Evolutionary conservation across 2,797 vertebrate species (phyloP).

Genomic region (Gymnocypris eckloni): DNA sequence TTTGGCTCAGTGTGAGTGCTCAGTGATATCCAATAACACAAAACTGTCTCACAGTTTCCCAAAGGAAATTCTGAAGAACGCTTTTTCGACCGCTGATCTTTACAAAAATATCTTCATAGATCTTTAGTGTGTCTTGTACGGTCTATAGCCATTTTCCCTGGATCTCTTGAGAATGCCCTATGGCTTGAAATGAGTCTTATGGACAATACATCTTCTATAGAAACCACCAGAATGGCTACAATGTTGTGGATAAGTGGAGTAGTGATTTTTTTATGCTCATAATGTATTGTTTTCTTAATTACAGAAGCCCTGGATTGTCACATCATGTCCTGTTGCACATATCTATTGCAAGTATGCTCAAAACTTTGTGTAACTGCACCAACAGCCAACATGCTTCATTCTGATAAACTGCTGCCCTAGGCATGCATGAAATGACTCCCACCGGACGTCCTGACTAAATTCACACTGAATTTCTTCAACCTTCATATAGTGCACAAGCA

Average conservation of each 20-base stretch:
- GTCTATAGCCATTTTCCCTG: neutral
- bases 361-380: neutral
- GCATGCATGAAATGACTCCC: neutral
- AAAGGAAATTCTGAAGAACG: slow-evolving; percentile 24
- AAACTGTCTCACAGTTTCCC: slow-evolving; percentile 31
- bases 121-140: neutral
- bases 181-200: slow-evolving; percentile 10
- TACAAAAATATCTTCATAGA: neutral
- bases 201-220: neutral
- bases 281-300: neutral
- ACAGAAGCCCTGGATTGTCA: neutral
- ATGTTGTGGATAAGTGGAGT: slow-evolving; percentile 1
- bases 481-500: neutral
- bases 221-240: neutral
- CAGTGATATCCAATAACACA: slow-evolving; percentile 37
- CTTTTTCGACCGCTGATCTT: neutral
- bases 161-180: neutral
- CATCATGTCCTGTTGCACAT: neutral
- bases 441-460: neutral
- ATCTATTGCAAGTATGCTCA: neutral
- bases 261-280: neutral
- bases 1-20: slow-evolving; percentile 50
- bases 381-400: slow-evolving; percentile 35
- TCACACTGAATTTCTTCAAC: neutral
- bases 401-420: slow-evolving; percentile 36